phyloP scores from a whole-genome alignment of 2,113 vertebrate genomes.

The Python bivittatus region DNA sequence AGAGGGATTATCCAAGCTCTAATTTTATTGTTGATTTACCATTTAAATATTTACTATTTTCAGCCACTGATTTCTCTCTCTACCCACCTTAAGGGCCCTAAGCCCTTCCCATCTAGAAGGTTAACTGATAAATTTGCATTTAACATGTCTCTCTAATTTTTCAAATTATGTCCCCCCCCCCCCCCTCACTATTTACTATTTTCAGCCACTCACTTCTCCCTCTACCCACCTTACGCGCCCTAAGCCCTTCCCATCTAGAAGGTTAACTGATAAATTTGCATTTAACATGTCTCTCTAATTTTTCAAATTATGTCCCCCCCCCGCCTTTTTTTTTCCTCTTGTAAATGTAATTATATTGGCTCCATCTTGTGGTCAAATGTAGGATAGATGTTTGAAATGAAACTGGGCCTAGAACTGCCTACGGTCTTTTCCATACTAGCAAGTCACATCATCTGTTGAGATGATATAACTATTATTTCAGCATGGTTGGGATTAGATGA shows the following conservation, averaged over 20 bases:
- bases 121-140: not conserved
- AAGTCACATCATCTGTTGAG: not conserved
- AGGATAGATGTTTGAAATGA: slow-evolving; percentile 33
- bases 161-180: not conserved
- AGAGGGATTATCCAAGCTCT: not conserved
- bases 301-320: not conserved
- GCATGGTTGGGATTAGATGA: not conserved
- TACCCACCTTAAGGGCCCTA: not conserved
- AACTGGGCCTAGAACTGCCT: not conserved
- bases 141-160: not conserved
- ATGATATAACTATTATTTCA: not conserved
- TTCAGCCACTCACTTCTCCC: not conserved
- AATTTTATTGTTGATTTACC: not conserved
- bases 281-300: not conserved
- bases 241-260: not conserved
- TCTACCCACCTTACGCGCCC: not conserved
- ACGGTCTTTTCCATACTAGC: not conserved
- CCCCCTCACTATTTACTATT: not conserved
- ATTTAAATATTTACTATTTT: not conserved
- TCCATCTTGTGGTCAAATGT: slow-evolving; percentile 72
- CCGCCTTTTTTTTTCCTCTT: not conserved
- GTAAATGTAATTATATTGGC: slow-evolving; percentile 65
- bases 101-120: not conserved
- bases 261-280: not conserved
- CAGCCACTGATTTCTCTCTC: not conserved